Evolutionary conservation across 2,888 invertebrate genomes (phyloP).

Genomic region (Acanthosepion pharaonis): DNA sequence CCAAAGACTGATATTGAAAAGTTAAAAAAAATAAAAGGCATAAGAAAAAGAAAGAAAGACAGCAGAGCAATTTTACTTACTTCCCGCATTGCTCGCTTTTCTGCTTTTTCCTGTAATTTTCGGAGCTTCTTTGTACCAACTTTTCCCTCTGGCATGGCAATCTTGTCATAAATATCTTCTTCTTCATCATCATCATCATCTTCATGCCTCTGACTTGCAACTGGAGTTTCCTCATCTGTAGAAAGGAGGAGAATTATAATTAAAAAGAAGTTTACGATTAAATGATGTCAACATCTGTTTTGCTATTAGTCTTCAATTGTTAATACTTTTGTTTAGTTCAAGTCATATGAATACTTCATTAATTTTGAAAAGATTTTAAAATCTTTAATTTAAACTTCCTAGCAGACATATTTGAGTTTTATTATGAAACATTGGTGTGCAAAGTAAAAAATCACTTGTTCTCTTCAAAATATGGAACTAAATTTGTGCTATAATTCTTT

Average conservation of each 20-base stretch:
- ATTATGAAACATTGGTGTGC: no score
- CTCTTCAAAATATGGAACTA: no score
- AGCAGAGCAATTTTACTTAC: slow-evolving; percentile 51
- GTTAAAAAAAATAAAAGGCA: not conserved
- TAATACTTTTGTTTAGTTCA: no score
- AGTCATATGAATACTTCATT: not conserved
- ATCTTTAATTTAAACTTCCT: no score
- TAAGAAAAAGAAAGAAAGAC: not conserved
- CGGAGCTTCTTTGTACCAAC: slow-evolving; percentile 93
- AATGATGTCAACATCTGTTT: no score
- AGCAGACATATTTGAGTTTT: no score
- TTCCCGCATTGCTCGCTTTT: slow-evolving; percentile 86
- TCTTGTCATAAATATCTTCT: slow-evolving; percentile 55
- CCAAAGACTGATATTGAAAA: no score
- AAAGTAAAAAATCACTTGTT: no score
- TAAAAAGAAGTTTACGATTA: no score
- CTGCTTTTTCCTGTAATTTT: slow-evolving; percentile 94
- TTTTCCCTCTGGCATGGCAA: slow-evolving; percentile 80
- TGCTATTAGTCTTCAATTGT: no score
- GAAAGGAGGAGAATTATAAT: no score
- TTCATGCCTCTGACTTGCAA: slow-evolving; percentile 50
- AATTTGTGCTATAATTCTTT: no score
- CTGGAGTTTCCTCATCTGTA: not conserved
- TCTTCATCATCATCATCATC: slow-evolving; percentile 53
- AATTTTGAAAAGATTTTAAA: not conserved